These are phyloP conservation scores for Pyralis farinalis DNA, from an alignment of 2,888 invertebrate species.

Conservation along the genomic window DNA sequence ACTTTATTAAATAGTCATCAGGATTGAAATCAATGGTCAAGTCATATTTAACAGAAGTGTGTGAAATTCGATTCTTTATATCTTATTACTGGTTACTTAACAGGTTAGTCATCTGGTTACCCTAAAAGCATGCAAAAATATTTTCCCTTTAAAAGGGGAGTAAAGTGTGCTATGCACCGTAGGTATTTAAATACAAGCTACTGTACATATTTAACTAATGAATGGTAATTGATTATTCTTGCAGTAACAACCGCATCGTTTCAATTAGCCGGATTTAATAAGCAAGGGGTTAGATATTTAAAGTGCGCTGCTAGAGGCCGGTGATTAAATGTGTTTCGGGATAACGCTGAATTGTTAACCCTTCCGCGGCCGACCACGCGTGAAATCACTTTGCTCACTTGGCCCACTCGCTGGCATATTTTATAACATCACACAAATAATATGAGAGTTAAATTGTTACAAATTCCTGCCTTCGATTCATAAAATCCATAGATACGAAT, in stretches of 20 bases:
- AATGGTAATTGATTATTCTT: constrained; percentile 40
- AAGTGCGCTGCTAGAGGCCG: constrained; percentile 44
- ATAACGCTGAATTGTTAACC: constrained; percentile 60
- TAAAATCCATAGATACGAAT: not conserved
- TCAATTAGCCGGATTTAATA: constrained; percentile 62
- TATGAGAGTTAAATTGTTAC: not conserved
- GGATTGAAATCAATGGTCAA: too few species aligned
- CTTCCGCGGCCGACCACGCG: constrained; percentile 59
- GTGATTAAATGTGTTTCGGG: constrained; percentile 67
- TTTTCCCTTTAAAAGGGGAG: too few species aligned
- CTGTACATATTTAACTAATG: not conserved
- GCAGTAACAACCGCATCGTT: constrained; percentile 52
- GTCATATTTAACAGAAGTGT: too few species aligned
- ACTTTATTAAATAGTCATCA: too few species aligned
- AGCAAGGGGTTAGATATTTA: constrained; percentile 62
- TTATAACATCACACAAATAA: constrained; percentile 12
- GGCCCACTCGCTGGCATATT: constrained; percentile 50
- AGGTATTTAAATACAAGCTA: not conserved
- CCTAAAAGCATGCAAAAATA: too few species aligned
- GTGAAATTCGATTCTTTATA: too few species aligned
- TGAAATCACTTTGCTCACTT: constrained; percentile 78
- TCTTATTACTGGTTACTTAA: too few species aligned
- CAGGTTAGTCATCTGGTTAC: too few species aligned
- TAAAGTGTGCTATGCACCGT: too few species aligned
- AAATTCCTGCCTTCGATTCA: not conserved